Evolutionary conservation across 2,888 invertebrate genomes (phyloP), one percentile per base, ranked within the genome.

Genomic region (Plemyria rubiginata): DNA sequence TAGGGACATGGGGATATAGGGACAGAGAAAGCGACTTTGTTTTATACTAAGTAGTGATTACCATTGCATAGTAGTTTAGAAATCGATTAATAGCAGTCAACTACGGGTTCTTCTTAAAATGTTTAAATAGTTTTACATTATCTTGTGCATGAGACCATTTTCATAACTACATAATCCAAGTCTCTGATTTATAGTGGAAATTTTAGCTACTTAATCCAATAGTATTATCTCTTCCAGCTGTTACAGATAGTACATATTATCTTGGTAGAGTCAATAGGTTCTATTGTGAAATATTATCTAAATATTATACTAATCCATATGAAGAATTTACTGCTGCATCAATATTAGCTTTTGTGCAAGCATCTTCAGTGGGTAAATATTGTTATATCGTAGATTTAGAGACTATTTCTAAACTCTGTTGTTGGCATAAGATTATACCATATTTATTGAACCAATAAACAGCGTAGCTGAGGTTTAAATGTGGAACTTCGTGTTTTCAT

Each of bases 161-260:
- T 57, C 22, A 2, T 7, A 11, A 49, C 50, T 54, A 58, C 51
- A 45, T 62, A 66, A 68, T 71, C 68, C 40, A 57, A 63, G 49
- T 64, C 65, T 70, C 63, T 77, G 77, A 82, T 84, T 84, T 82
- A 81, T 77, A 79, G 76, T 80, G 85, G 82, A 84, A 85, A 79
- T 78, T 84, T 86, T 81, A 76, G 77, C 73, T 69, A 72, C 74
- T 77, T 81, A 76, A 81, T 78, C 79, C 74, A 73, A 74, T 71
- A 66, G 50, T 72, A 77, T 80, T 84, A 84, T 86, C 80, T 70
- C 67, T 65, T 62, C 66, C 68, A 75, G 72, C 75, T 82, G 79
- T 80, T 77, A 75, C 74, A 75, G 81, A 80, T 81, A 80, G 76
- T 73, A 69, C 66, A 69, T 68, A 62, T 82, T 83, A 83, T 85